These are phyloP conservation scores for Oryzias woworae DNA, from an alignment of 2,113 vertebrate species.

Conservation along the genomic window DNA sequence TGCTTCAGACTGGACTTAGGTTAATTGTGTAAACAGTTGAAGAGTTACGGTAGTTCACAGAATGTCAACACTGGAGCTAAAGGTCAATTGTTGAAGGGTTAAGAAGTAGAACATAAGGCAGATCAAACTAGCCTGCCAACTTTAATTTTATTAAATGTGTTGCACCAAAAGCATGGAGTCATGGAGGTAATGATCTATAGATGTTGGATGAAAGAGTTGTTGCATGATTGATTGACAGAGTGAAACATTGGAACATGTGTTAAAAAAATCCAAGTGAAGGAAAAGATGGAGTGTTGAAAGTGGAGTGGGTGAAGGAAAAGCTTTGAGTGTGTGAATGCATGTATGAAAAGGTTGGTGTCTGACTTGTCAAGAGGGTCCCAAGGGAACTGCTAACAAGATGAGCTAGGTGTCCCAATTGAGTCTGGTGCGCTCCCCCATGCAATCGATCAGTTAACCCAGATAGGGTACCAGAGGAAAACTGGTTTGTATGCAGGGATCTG, in stretches of 20 bases:
- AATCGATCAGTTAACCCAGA: constrained; percentile 70
- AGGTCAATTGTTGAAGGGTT: constrained; percentile 6
- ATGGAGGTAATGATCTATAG: constrained; percentile 21
- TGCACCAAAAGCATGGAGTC: constrained; percentile 44
- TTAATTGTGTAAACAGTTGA: too few species aligned
- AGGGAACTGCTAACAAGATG: constrained; percentile 51
- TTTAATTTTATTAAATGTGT: constrained; percentile 78
- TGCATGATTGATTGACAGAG: constrained; percentile 44
- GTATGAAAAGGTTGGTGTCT: constrained; percentile 22
- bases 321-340: constrained; percentile 10
- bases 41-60: too few species aligned
- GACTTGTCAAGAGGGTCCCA: constrained; percentile 37
- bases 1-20: too few species aligned
- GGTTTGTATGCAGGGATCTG: not conserved
- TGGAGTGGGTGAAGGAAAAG: not conserved
- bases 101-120: constrained; percentile 70
- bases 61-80: too few species aligned
- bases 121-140: constrained; percentile 71
- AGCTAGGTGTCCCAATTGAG: constrained; percentile 69
- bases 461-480: constrained; percentile 30
- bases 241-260: constrained; percentile 1
- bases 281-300: constrained; percentile 38
- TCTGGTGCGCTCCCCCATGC: constrained; percentile 67
- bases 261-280: constrained; percentile 16
- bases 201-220: constrained; percentile 16